Percentiles rank a stretch among this genome's conserved stretches.
phyloP scores from a whole-genome alignment of 2,888 invertebrate genomes.

The Oligia latruncula region DNA sequence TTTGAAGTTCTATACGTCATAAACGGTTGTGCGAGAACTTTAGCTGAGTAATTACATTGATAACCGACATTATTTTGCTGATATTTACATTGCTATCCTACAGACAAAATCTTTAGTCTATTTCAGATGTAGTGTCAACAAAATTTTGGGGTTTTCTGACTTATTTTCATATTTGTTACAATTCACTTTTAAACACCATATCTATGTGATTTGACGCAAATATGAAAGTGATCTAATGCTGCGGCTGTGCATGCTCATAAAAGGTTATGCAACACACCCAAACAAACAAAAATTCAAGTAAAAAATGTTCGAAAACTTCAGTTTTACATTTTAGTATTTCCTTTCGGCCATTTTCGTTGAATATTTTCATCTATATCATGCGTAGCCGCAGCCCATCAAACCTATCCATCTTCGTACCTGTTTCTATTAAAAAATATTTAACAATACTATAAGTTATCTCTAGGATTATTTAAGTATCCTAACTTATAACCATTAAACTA shows the following conservation, averaged over 20 bases:
- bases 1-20: slow-evolving; percentile 49
- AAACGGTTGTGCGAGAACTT: slow-evolving; percentile 46
- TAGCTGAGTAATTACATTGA: slow-evolving; percentile 25
- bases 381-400: slow-evolving; percentile 24
- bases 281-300: not conserved
- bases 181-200: not conserved
- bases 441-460: slow-evolving; percentile 44
- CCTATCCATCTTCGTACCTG: slow-evolving; percentile 68
- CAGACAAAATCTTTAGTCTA: not conserved
- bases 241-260: slow-evolving; percentile 29
- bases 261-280: slow-evolving; percentile 53
- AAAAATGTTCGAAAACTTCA: slow-evolving; percentile 6
- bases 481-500: slow-evolving; percentile 49
- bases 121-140: slow-evolving; percentile 14
- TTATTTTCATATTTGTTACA: slow-evolving; percentile 39
- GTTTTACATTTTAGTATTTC: not conserved
- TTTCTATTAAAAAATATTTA: slow-evolving; percentile 57
- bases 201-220: slow-evolving; percentile 12
- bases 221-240: slow-evolving; percentile 22
- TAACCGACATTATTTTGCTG: slow-evolving; percentile 46
- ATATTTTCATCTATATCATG: slow-evolving; percentile 6
- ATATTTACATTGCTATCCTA: not conserved
- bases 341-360: not conserved
- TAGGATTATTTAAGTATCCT: slow-evolving; percentile 43
- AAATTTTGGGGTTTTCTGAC: slow-evolving; percentile 26